phyloP scores from a whole-genome alignment of 2,888 invertebrate genomes.

The Anodontia alba region DNA sequence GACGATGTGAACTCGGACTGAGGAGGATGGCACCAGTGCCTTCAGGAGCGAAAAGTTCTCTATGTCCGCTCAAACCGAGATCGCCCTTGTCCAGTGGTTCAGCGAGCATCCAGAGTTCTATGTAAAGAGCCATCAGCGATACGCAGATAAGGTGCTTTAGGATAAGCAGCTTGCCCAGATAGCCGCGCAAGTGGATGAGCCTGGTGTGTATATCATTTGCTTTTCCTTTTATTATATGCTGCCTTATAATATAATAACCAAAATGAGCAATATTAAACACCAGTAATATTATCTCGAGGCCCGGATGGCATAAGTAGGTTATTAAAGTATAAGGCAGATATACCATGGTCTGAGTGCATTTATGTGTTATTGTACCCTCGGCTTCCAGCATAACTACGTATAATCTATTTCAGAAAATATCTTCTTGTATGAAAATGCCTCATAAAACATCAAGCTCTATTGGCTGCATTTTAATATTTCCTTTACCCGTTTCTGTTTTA shows the following conservation, averaged over 20 bases:
- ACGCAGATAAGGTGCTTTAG: neutral
- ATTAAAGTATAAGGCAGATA: neutral
- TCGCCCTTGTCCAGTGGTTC: neutral
- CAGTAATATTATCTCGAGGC: neutral
- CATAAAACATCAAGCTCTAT: too few species aligned
- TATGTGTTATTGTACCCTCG: too few species aligned
- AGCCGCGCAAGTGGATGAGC: neutral
- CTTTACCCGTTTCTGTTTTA: neutral
- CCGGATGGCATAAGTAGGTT: neutral
- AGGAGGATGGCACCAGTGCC: neutral
- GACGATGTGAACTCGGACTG: neutral
- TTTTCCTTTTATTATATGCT: neutral
- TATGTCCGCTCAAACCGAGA: neutral
- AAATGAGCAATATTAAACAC: neutral
- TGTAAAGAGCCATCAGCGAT: neutral
- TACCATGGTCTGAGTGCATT: too few species aligned
- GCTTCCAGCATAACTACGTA: too few species aligned
- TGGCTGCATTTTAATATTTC: neutral
- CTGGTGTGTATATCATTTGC: neutral
- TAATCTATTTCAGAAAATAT: too few species aligned
- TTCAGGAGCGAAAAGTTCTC: neutral
- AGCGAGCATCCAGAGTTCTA: neutral
- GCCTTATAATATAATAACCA: neutral
- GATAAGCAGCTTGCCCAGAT: neutral
- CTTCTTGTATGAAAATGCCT: too few species aligned